A percentile compares a stretch with the other conserved stretches of the same genome.
phyloP scores from a whole-genome alignment of 2,797 vertebrate species.

The Coccyzus lansbergi region DNA sequence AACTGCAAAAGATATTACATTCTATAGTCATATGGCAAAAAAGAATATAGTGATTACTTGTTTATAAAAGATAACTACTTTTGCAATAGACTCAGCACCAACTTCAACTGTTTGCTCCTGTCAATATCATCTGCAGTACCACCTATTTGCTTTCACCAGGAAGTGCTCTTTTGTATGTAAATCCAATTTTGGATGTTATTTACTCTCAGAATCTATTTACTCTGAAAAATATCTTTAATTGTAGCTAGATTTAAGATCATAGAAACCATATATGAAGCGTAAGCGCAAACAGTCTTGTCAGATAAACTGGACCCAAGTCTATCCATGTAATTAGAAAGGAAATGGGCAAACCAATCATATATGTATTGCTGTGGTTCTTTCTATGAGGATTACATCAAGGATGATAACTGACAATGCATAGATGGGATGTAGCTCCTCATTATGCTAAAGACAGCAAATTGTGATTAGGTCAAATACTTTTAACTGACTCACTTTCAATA shows the following conservation, averaged over 20 bases:
- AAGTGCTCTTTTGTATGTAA: background rate
- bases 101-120: background rate
- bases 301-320: background rate
- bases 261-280: background rate
- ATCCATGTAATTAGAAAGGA: background rate
- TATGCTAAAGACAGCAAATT: background rate
- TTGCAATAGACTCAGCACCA: background rate
- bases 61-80: background rate
- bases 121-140: background rate
- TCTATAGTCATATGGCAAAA: background rate
- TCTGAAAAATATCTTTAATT: background rate
- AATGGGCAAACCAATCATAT: background rate
- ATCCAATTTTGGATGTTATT: background rate
- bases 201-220: background rate
- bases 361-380: background rate
- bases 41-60: background rate
- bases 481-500: background rate
- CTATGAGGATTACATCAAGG: background rate
- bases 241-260: background rate
- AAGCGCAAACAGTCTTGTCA: background rate
- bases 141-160: background rate
- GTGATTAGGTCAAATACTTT: background rate
- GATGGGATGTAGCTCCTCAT: background rate
- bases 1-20: background rate
- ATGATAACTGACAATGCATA: background rate